phyloP scores from a whole-genome alignment of 2,888 invertebrate genomes.

The Rugalucina vietnamica region DNA sequence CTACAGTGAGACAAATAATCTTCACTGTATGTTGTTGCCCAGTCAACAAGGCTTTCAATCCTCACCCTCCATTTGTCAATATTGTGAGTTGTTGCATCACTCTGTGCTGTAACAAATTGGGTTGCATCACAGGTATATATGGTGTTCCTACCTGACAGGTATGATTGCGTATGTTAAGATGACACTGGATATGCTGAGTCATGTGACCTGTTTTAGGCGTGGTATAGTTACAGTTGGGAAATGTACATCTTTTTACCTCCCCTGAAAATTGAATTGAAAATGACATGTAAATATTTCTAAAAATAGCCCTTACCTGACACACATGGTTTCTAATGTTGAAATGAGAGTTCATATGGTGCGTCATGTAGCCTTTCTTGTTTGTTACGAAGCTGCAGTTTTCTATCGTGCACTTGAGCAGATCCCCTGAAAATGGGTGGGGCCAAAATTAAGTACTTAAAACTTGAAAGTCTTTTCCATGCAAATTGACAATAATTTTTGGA shows the following conservation, averaged over 20 bases:
- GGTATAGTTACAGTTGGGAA: slow-evolving; percentile 87
- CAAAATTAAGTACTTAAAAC: no score
- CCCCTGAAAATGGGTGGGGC: slow-evolving; percentile 84
- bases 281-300: neutral
- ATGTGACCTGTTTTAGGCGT: slow-evolving; percentile 88
- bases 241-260: slow-evolving; percentile 87
- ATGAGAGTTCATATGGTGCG: slow-evolving; percentile 87
- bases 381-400: slow-evolving; percentile 87
- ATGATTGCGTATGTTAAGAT: slow-evolving; percentile 85
- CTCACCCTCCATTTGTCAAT: no score
- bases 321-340: slow-evolving; percentile 79
- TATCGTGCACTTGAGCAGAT: slow-evolving; percentile 87
- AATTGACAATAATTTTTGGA: no score
- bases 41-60: no score
- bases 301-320: slow-evolving; percentile 15
- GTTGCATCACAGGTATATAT: neutral
- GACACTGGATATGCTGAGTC: slow-evolving; percentile 87
- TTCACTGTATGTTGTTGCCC: no score
- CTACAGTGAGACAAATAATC: no score
- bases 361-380: slow-evolving; percentile 88
- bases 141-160: slow-evolving; percentile 86
- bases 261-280: slow-evolving; percentile 80
- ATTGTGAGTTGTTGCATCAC: no score
- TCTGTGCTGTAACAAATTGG: neutral
- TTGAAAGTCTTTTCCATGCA: no score